Evolutionary conservation across 53 echinoderm and acorn worm species (phyloP).

Genomic region (Actinopyga echinites): DNA sequence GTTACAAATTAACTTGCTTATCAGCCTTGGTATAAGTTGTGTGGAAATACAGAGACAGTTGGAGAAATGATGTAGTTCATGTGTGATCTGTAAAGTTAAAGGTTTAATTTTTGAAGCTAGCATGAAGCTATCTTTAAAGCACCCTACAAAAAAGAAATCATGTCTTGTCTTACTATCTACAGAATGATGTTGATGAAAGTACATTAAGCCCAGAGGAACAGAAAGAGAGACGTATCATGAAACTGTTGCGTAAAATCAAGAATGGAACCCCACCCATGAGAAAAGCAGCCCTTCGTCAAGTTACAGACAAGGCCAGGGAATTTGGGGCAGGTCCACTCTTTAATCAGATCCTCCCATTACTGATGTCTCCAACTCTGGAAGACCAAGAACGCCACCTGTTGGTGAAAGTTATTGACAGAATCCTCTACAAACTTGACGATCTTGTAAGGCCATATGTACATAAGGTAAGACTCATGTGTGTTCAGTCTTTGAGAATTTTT

Average conservation of each 20-base stretch:
- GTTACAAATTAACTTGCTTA: too few relatives aligned
- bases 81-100: too few relatives aligned
- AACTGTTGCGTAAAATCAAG: conserved; percentile 93
- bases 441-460: conserved; percentile 95
- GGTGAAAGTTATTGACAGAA: conserved; percentile 98
- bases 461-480: conserved; percentile 66
- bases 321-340: conserved; percentile 98
- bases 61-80: too few relatives aligned
- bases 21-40: too few relatives aligned
- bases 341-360: conserved; percentile 96
- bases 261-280: conserved; percentile 99
- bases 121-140: not conserved
- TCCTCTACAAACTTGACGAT: conserved; percentile 96
- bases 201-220: conserved; percentile 91
- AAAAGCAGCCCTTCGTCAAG: conserved; percentile 95
- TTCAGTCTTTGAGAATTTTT: too few relatives aligned
- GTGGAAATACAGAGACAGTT: too few relatives aligned
- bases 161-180: not conserved
- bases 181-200: conserved; percentile 99
- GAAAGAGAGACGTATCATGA: conserved; percentile 93
- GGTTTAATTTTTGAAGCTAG: not conserved
- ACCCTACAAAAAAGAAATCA: too few relatives aligned
- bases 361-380: conserved; percentile 99
- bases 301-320: conserved; percentile 98
- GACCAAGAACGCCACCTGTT: conserved; percentile 99